phyloP scores from a whole-genome alignment of 2,888 invertebrate genomes.

The Perizoma flavofasciatum region DNA sequence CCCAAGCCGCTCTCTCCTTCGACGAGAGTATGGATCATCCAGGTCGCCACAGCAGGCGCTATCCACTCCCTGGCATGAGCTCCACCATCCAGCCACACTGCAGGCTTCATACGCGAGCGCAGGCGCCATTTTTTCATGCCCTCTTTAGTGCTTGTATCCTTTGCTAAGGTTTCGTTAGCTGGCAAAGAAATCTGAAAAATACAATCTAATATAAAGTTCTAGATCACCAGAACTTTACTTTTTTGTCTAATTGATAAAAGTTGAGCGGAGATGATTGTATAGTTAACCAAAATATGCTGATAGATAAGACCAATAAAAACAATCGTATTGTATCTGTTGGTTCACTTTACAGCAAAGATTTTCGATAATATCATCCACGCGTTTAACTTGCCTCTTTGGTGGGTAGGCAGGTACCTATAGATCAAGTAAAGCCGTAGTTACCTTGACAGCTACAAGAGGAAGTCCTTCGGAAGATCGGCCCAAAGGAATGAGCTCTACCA shows the following conservation, averaged over 20 bases:
- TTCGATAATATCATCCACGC: too few relatives aligned
- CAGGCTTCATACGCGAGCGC: conserved; percentile 84
- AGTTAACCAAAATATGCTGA: too few relatives aligned
- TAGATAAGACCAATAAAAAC: too few relatives aligned
- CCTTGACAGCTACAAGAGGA: conserved; percentile 88
- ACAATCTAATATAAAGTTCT: not conserved
- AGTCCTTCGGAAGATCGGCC: conserved; percentile 89
- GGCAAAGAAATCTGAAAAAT: conserved; percentile 63
- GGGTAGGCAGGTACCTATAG: too few relatives aligned
- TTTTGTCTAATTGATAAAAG: too few relatives aligned
- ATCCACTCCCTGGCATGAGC: conserved; percentile 92
- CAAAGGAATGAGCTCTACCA: conserved; percentile 87
- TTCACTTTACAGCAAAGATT: too few relatives aligned
- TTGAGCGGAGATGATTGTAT: too few relatives aligned
- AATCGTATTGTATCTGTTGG: too few relatives aligned
- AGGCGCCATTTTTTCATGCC: conserved; percentile 76
- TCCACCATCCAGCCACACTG: conserved; percentile 93
- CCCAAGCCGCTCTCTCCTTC: conserved; percentile 66
- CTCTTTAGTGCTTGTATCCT: conserved; percentile 46
- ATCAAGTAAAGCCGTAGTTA: conserved; percentile 48
- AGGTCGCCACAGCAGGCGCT: conserved; percentile 89
- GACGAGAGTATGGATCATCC: conserved; percentile 87
- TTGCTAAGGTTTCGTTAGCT: conserved; percentile 56
- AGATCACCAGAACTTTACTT: too few relatives aligned
- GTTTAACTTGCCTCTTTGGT: too few relatives aligned